These are phyloP conservation scores for Ophiodon elongatus DNA, from an alignment of 2,113 vertebrate genomes.

Conservation along the genomic window DNA sequence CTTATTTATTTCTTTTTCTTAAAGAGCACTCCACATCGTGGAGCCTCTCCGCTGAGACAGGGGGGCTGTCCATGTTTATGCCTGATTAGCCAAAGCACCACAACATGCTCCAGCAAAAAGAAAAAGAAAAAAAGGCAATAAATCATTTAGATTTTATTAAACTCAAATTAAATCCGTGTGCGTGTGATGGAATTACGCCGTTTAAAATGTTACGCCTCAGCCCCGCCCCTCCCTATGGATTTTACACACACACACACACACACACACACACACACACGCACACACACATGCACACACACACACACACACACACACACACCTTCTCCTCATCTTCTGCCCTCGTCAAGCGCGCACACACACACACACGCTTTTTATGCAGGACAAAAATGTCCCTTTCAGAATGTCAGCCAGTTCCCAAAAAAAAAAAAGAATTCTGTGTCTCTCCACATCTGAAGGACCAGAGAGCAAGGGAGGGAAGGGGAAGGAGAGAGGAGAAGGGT, in stretches of 20 bases:
- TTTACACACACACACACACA: neutral
- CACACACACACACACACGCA: neutral
- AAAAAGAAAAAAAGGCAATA: slow-evolving; percentile 73
- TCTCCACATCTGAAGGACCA: slow-evolving; percentile 63
- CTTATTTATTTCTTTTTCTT: slow-evolving; percentile 77
- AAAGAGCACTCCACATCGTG: slow-evolving; percentile 72
- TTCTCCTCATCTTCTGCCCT: slow-evolving; percentile 30
- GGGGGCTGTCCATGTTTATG: slow-evolving; percentile 72
- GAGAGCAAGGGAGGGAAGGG: slow-evolving; percentile 52
- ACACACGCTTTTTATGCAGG: slow-evolving; percentile 59
- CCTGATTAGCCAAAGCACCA: slow-evolving; percentile 79
- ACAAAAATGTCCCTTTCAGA: slow-evolving; percentile 84
- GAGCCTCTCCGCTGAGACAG: slow-evolving; percentile 51
- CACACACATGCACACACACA: slow-evolving; percentile 1
- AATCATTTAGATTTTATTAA: slow-evolving; percentile 84
- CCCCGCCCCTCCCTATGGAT: slow-evolving; percentile 32
- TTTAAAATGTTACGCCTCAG: slow-evolving; percentile 72
- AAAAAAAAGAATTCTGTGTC: slow-evolving; percentile 67
- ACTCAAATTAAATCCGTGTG: slow-evolving; percentile 75
- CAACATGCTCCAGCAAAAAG: slow-evolving; percentile 68
- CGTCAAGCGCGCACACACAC: slow-evolving; percentile 24
- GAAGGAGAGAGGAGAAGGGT: slow-evolving; percentile 39
- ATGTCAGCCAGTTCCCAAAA: slow-evolving; percentile 74
- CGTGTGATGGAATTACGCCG: slow-evolving; percentile 74
- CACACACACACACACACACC: slow-evolving; percentile 17